Conservation (phyloP, 1,140 invertebrate species). For the Oedothorax gibbosus region DNA sequence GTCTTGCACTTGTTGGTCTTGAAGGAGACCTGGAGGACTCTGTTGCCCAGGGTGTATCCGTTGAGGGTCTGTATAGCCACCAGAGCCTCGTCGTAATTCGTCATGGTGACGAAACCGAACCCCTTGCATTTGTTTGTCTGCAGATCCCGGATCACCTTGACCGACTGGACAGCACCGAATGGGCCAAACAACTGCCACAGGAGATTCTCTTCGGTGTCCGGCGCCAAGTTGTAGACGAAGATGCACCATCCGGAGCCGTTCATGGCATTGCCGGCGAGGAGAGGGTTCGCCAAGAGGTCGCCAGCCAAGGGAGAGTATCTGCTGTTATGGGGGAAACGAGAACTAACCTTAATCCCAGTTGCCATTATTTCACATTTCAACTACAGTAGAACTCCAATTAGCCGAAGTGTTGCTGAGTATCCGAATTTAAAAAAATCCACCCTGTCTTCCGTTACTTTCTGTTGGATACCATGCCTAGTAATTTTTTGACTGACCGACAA, state of each 20-base stretch:
- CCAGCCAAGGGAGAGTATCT: conserved; percentile 94
- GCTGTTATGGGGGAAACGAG: conserved; percentile 2
- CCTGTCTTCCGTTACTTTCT: no score
- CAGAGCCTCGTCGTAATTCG: conserved; percentile 98
- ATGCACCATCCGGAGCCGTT: conserved; percentile 93
- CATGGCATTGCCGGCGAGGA: conserved; percentile 81
- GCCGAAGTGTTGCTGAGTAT: no score
- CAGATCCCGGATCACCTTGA: conserved; percentile 97
- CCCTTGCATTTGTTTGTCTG: conserved; percentile 99
- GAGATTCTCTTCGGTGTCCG: conserved; percentile 98
- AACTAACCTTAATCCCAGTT: not conserved
- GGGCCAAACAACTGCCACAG: conserved; percentile 99
- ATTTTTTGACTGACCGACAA: no score
- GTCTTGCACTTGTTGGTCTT: conserved; percentile 78
- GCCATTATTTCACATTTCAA: no score
- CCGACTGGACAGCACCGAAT: conserved; percentile 98
- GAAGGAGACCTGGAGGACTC: conserved; percentile 98
- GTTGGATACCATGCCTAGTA: no score
- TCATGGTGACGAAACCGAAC: conserved; percentile 99
- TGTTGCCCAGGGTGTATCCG: conserved; percentile 96
- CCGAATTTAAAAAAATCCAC: no score
- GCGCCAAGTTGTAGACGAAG: conserved; percentile 98
- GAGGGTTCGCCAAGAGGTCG: conserved; percentile 85
- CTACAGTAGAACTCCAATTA: no score
- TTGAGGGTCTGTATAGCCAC: conserved; percentile 98